These are phyloP conservation scores for Lasioglossum calceatum DNA, from an alignment of 2,888 invertebrate species.

Conservation along the genomic window DNA sequence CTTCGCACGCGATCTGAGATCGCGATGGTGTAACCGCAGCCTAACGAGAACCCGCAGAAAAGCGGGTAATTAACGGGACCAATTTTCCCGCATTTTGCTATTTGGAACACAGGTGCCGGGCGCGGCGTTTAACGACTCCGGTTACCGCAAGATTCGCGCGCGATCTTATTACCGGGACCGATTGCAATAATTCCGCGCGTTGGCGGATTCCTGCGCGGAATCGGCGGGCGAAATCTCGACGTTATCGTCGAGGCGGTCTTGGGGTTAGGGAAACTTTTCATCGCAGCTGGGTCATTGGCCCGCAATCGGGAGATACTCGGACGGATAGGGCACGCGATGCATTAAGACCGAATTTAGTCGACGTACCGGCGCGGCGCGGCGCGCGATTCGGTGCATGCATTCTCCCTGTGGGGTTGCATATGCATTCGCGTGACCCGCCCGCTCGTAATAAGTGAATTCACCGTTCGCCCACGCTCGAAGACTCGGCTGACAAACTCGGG, in stretches of 20 bases:
- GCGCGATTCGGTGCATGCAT: slow-evolving; percentile 54
- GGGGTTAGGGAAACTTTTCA: slow-evolving; percentile 49
- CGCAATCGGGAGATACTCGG: slow-evolving; percentile 58
- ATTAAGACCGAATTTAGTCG: slow-evolving; percentile 63
- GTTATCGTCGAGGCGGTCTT: slow-evolving; percentile 36
- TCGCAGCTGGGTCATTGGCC: slow-evolving; percentile 62
- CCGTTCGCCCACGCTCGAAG: slow-evolving; percentile 24
- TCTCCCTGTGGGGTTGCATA: slow-evolving; percentile 30
- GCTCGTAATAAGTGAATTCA: slow-evolving; percentile 59
- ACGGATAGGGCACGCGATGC: slow-evolving; percentile 66
- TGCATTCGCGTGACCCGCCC: slow-evolving; percentile 57
- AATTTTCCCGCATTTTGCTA: neutral
- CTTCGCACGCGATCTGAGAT: neutral
- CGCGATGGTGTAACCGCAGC: neutral
- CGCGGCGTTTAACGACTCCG: neutral
- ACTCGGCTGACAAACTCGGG: slow-evolving; percentile 46
- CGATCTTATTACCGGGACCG: neutral
- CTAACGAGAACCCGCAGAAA: neutral
- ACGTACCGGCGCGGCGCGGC: slow-evolving; percentile 3
- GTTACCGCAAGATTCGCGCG: neutral
- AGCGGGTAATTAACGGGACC: neutral
- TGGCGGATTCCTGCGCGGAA: slow-evolving; percentile 14
- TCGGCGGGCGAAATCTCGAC: slow-evolving; percentile 28
- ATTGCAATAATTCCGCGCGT: slow-evolving; percentile 17
- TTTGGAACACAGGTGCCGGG: neutral